Evolutionary conservation across 2,797 vertebrate genomes (phyloP), one percentile per base, ranked within the genome.

Genomic region (Margarornis squamiger): DNA sequence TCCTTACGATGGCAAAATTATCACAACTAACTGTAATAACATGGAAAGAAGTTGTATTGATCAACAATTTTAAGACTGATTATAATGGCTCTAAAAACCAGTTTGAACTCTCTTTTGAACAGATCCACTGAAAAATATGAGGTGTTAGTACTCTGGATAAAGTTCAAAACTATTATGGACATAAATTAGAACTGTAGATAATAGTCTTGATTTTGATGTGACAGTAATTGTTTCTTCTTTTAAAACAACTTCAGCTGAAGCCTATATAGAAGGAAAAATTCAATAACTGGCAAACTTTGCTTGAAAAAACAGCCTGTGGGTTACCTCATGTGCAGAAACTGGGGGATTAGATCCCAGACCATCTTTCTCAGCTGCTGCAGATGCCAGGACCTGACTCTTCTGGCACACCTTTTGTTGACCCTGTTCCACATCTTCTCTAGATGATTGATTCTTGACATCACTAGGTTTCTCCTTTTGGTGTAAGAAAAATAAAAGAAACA

Each of bases 401-500:
- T 22, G 30, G 23, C 51, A 75, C 36, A 70, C 5, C 17, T 51
- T 73, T 38, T 88, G 65, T 22, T 62, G 88, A 88, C 95, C 22
- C 48, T 73, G 80, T 8, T 51, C 32, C 18, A 30, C 14, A 27
- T 68, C 59, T 55, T 86, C 89, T 80, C 46, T 41, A 1, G 9
- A 15, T 7, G 55, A 59, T 7, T 77, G 67, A 93, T 83, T 75
- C 52, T 81, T 38, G 2, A 61, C 18, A 68, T 72, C 76, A 54
- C 3, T 20, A 49, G 54, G 32, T 43, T 93, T 67, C 68, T 87
- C 76, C 85, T 90, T 70, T 13, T 43, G 41, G 49, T 83, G 59
- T 79, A 88, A 94, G 65, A 52, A 89, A 94, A 93, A 86, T n/a
- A 72, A 80, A 95, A 86, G 34, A 74, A 95, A 90, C 67, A 65